These are phyloP conservation scores for Struthio camelus DNA, from an alignment of 2,113 vertebrate species.

Conservation along the genomic window DNA sequence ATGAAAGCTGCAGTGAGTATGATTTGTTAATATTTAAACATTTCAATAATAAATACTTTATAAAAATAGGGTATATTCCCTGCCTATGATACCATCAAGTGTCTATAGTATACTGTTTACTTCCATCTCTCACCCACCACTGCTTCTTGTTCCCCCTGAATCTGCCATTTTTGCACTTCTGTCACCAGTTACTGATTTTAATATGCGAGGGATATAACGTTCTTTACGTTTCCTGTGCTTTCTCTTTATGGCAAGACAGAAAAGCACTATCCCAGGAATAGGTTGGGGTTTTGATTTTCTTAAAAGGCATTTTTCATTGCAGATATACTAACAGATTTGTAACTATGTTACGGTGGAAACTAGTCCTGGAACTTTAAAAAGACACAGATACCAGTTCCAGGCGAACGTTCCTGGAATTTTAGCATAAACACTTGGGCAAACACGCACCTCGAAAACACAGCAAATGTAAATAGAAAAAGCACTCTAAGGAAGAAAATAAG, in stretches of 20 bases:
- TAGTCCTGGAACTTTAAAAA: not conserved
- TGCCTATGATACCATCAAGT: not conserved
- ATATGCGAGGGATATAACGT: fast-evolving
- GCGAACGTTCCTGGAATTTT: not conserved
- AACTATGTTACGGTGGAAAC: not conserved
- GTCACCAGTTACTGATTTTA: not conserved
- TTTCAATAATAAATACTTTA: not conserved
- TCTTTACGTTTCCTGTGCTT: not conserved
- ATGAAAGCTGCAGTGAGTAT: not conserved
- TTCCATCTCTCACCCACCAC: fast-evolving
- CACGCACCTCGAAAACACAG: not conserved
- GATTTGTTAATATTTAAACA: not conserved
- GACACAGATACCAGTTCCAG: not conserved
- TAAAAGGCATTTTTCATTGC: not conserved
- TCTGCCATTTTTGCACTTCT: not conserved
- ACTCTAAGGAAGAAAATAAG: not conserved
- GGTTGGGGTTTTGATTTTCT: not conserved
- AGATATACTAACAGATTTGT: not conserved
- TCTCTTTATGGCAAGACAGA: not conserved
- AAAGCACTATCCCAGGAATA: fast-evolving
- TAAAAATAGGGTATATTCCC: not conserved
- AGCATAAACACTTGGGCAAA: not conserved
- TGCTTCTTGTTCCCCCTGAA: not conserved
- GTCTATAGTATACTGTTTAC: not conserved
- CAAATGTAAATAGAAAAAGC: not conserved